A percentile compares a stretch with the other conserved stretches of the same genome.
Conservation (phyloP, 1,140 invertebrate genomes). For the Aphaenogaster rudis region DNA sequence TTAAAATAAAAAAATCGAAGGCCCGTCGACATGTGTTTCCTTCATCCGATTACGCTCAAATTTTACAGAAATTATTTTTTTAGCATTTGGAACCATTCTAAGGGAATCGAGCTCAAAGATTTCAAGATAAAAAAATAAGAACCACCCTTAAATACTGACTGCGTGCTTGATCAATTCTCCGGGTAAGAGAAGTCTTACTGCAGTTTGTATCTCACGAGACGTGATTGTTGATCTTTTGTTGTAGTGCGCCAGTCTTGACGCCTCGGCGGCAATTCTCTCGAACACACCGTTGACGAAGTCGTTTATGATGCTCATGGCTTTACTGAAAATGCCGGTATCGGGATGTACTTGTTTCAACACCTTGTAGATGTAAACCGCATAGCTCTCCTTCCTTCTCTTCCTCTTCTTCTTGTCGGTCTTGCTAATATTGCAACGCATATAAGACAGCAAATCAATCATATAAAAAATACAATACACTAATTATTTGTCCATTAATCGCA, state of each 20-base stretch:
- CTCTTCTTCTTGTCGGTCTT: slow-evolving; percentile 88
- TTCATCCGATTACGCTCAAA: too few relatives aligned
- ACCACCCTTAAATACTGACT: too few relatives aligned
- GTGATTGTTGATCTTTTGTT: slow-evolving; percentile 87
- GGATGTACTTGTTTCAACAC: slow-evolving; percentile 91
- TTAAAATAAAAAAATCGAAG: too few relatives aligned
- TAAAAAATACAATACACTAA: too few relatives aligned
- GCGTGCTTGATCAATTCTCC: slow-evolving; percentile 87
- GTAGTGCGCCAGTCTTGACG: slow-evolving; percentile 90
- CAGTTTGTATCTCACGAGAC: slow-evolving; percentile 75
- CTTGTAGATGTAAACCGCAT: slow-evolving; percentile 91
- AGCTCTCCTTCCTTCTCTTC: slow-evolving; percentile 89
- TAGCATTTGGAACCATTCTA: too few relatives aligned
- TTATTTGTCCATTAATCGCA: too few relatives aligned
- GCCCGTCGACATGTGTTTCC: too few relatives aligned
- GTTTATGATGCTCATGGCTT: slow-evolving; percentile 89
- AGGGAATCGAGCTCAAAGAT: too few relatives aligned
- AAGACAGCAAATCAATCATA: too few relatives aligned
- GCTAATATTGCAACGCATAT: slow-evolving; percentile 81
- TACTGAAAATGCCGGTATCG: slow-evolving; percentile 90
- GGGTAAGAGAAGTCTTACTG: slow-evolving; percentile 87
- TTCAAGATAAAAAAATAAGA: too few relatives aligned
- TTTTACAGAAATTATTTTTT: too few relatives aligned
- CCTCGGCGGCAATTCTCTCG: slow-evolving; percentile 90
- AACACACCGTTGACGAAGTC: slow-evolving; percentile 91